A percentile compares a stretch with the other conserved stretches of the same genome.
These are phyloP conservation scores for Scaptomyza parva DNA, from an alignment of 2,888 invertebrate species.

Conservation along the genomic window DNA sequence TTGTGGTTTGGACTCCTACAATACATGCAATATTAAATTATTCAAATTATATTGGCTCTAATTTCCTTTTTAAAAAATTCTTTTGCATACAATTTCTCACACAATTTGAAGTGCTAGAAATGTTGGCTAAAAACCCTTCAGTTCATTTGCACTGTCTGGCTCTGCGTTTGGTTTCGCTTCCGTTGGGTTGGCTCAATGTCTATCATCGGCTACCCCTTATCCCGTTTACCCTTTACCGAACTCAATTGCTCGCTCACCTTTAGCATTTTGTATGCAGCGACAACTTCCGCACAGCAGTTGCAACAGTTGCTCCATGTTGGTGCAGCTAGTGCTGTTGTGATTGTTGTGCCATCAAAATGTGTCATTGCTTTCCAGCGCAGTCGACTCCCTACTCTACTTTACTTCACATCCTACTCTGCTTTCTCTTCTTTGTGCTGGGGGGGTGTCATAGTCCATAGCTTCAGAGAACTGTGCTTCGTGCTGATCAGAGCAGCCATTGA, in stretches of 20 bases:
- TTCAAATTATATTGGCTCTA: too few relatives aligned
- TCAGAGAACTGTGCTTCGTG: constrained; percentile 19
- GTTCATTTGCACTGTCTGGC: constrained; percentile 31
- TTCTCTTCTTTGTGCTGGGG: neutral
- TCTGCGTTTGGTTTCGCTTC: constrained; percentile 23
- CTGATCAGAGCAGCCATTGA: constrained; percentile 43
- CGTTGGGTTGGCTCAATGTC: constrained; percentile 36
- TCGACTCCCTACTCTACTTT: constrained; percentile 1
- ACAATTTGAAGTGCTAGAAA: constrained; percentile 5
- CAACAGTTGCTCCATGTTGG: constrained; percentile 22
- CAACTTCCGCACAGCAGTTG: constrained; percentile 47
- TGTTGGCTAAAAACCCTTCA: constrained; percentile 9
- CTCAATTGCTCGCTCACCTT: constrained; percentile 50
- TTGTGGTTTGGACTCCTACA: too few relatives aligned
- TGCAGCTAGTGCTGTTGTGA: constrained; percentile 44
- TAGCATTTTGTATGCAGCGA: constrained; percentile 53
- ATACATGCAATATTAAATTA: too few relatives aligned
- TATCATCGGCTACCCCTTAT: neutral
- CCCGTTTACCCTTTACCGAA: neutral
- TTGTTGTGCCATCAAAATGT: constrained; percentile 63
- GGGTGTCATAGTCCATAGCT: constrained; percentile 27
- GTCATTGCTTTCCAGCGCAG: constrained; percentile 46
- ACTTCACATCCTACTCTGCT: neutral
- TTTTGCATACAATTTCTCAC: neutral
- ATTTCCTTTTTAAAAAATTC: neutral